These are phyloP conservation scores for Trimorus sp. DNA, from an alignment of 2,888 invertebrate genomes.

Conservation along the genomic window DNA sequence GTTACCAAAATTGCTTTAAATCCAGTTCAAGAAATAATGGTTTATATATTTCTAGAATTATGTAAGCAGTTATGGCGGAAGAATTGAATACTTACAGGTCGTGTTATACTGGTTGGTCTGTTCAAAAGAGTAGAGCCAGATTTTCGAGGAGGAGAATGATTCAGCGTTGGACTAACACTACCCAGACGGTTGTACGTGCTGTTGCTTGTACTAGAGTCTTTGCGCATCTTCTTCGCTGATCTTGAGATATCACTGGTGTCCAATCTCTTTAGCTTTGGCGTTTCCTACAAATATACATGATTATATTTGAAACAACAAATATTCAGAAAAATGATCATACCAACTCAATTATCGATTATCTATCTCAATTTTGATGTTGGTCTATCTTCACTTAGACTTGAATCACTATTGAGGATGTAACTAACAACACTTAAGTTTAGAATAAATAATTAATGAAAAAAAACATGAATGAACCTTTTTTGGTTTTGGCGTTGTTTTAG, in stretches of 20 bases:
- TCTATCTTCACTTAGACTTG: too few species aligned
- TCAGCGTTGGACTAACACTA: slow-evolving; percentile 81
- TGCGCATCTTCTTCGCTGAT: slow-evolving; percentile 79
- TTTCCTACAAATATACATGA: slow-evolving; percentile 49
- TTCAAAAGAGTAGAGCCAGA: slow-evolving; percentile 83
- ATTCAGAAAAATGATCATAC: too few species aligned
- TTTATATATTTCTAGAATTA: too few species aligned
- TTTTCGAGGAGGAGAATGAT: slow-evolving; percentile 83
- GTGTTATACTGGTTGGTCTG: slow-evolving; percentile 86
- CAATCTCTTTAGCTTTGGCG: slow-evolving; percentile 78
- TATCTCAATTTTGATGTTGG: too few species aligned
- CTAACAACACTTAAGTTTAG: slow-evolving; percentile 9
- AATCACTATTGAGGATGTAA: too few species aligned
- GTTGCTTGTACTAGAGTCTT: slow-evolving; percentile 82
- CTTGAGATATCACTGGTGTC: slow-evolving; percentile 76
- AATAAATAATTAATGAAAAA: background rate
- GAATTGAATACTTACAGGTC: slow-evolving; percentile 85
- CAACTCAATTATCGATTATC: too few species aligned
- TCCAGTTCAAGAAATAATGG: too few species aligned
- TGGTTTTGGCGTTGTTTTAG: slow-evolving; percentile 80
- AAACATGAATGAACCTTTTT: slow-evolving; percentile 77
- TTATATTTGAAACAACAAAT: slow-evolving; percentile 7
- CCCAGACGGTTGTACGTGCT: slow-evolving; percentile 82
- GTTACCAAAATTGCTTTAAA: too few species aligned
- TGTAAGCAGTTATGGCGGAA: too few species aligned